A percentile compares a stretch with the other conserved stretches of the same genome.
Conservation (phyloP, 1,140 invertebrate genomes). For the Pemphigus obesinymphae region DNA sequence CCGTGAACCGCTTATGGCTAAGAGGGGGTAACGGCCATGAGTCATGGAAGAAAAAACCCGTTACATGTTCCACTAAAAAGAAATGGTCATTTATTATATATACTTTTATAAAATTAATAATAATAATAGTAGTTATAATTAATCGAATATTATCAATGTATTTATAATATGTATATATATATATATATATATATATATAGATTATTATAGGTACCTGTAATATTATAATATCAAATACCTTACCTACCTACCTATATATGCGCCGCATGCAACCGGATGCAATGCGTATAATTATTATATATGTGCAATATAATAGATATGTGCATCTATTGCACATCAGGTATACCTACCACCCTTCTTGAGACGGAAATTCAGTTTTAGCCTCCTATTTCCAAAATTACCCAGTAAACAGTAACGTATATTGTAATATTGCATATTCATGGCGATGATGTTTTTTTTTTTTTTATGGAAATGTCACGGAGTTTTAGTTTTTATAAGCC, state of each 20-base stretch:
- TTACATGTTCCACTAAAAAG: constrained; percentile 33
- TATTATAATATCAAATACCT: neutral
- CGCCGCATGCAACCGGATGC: no score
- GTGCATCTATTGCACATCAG: neutral
- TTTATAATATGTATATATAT: no score
- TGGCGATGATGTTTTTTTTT: neutral
- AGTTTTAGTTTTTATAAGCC: neutral
- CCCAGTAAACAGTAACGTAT: neutral
- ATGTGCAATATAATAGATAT: neutral
- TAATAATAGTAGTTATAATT: no score
- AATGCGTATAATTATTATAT: neutral
- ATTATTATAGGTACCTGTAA: no score
- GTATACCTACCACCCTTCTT: neutral
- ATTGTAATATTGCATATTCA: neutral
- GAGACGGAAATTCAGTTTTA: neutral
- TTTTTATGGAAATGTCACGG: neutral
- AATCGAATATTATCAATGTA: no score
- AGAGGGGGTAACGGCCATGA: neutral
- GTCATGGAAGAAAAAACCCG: constrained; percentile 26
- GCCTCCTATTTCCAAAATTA: neutral
- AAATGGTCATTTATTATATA: constrained; percentile 15
- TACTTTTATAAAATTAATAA: no score
- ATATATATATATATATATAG: no score
- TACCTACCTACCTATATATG: neutral
- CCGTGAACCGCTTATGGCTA: neutral